Base-by-base conservation (phyloP, 2,888 invertebrate species). In the Drosophila neotestacea region DNA sequence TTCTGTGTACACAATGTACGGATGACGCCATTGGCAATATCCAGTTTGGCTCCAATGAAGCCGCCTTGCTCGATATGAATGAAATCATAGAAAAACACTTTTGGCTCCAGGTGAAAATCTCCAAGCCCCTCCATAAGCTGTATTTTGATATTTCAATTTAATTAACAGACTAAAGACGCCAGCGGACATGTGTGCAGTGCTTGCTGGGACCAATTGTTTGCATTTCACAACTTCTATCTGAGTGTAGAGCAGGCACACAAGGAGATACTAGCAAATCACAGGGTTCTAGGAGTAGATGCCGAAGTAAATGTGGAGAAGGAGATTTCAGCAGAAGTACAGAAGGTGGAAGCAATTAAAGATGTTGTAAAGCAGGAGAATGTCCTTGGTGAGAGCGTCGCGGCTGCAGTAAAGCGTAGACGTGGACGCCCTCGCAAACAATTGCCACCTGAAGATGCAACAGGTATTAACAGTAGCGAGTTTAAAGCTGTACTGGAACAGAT, bases 191-290 rank as follows among this genome's bases (percentile, higher is more conserved):
- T 91, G 75, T 70, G 72, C 56, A 47, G 63, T 30, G 4, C 16
- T 1, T 91, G 91, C 46, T 91, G 91, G 91, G 62, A 73, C 6
- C 73, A 85, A 16, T 54, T 90, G 34, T 55, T 77, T 50, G 70
- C 80, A 32, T 91, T 91, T 69, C 91, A 91, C 69, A 79, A 77
- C 22, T 91, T 90, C 72, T 91, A 91, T 41, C 44, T 64, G 5
- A 79, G 70, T 28, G 83, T 91, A 2, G 84, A 89, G 46, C 72
- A 76, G 9, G 88, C 88, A 6, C 85, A 86, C 65, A 72, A 68
- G 7, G 22, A 39, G 1, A 65, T 85, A 0, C 22, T 46, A 6
- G 27, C 13, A 32, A 61, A 41, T 5, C 55, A 56, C 41, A 22
- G n/a, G 22, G 6, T 36, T n/a, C 3, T n/a, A 1, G 13, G 9